Percentiles rank a stretch among this genome's conserved stretches.
Evolutionary conservation across 2,888 invertebrate genomes (phyloP).

Genomic region (Lasioglossum morio): DNA sequence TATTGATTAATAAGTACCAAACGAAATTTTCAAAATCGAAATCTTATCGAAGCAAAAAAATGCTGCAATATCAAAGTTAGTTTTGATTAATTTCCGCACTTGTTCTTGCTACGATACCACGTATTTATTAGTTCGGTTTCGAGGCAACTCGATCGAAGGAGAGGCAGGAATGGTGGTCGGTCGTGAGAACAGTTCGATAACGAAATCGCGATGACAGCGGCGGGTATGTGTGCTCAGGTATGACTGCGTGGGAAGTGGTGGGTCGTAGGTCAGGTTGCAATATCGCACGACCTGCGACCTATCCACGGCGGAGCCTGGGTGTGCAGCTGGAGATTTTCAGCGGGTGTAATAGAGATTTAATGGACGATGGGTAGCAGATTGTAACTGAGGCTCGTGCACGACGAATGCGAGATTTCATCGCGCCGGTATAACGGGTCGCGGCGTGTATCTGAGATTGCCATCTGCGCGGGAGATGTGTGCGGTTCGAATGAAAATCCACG

Average conservation of each 20-base stretch:
- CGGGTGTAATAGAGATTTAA: slow-evolving; percentile 69
- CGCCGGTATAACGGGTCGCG: slow-evolving; percentile 54
- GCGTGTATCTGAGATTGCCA: slow-evolving; percentile 59
- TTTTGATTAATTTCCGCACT: too few species aligned
- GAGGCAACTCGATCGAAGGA: slow-evolving; percentile 4
- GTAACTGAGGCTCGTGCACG: slow-evolving; percentile 56
- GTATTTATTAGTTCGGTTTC: neutral
- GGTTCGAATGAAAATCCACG: slow-evolving; percentile 50
- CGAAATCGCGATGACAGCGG: slow-evolving; percentile 55
- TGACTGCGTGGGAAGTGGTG: slow-evolving; percentile 69
- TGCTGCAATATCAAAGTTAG: too few species aligned
- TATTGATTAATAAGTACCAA: too few species aligned
- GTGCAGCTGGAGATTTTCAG: slow-evolving; percentile 64
- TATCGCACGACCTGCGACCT: slow-evolving; percentile 64
- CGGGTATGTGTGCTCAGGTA: slow-evolving; percentile 57
- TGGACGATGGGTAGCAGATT: slow-evolving; percentile 69
- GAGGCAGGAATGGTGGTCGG: slow-evolving; percentile 25
- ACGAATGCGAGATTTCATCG: slow-evolving; percentile 46
- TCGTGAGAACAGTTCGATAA: slow-evolving; percentile 60
- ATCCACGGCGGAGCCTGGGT: slow-evolving; percentile 47
- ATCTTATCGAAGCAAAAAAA: too few species aligned
- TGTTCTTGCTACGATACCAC: neutral
- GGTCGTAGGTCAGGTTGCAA: slow-evolving; percentile 58
- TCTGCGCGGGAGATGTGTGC: slow-evolving; percentile 49
- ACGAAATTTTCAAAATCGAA: too few species aligned